These are phyloP conservation scores for Sarcophaga caerulescens DNA, from an alignment of 2,888 invertebrate species.

Conservation along the genomic window DNA sequence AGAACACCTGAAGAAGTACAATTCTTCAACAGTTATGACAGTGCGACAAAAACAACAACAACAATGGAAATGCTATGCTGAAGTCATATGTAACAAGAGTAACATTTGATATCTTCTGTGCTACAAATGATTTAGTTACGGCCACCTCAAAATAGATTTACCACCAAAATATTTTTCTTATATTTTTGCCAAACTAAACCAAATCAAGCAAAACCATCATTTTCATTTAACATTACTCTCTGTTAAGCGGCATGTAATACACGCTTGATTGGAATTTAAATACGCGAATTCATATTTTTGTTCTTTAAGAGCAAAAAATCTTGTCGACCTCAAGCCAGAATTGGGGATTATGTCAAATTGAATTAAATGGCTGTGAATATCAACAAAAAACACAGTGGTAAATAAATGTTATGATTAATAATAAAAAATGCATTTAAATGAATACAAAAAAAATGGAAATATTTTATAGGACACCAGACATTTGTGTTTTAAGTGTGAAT, in stretches of 20 bases:
- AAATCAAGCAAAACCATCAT: too few species aligned
- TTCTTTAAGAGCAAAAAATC: background rate
- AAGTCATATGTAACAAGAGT: too few species aligned
- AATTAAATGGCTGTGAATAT: background rate
- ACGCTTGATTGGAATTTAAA: background rate
- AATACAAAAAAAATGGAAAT: background rate
- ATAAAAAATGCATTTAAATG: too few species aligned
- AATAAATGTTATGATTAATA: background rate
- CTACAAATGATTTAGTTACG: too few species aligned
- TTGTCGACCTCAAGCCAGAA: slow-evolving; percentile 25
- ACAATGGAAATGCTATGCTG: too few species aligned
- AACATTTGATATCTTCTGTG: too few species aligned
- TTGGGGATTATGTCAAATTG: slow-evolving; percentile 8
- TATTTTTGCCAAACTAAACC: too few species aligned
- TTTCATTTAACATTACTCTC: background rate
- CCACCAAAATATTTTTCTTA: too few species aligned
- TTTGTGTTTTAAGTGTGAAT: slow-evolving; percentile 12
- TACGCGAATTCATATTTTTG: background rate
- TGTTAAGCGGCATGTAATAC: background rate
- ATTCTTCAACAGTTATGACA: too few species aligned
- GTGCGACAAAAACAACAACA: too few species aligned
- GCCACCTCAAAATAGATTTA: too few species aligned
- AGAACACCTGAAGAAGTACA: too few species aligned
- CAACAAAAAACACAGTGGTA: background rate
- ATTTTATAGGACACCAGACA: background rate